Conservation (phyloP, 2,888 invertebrate species). For the Agriopis marginaria region DNA sequence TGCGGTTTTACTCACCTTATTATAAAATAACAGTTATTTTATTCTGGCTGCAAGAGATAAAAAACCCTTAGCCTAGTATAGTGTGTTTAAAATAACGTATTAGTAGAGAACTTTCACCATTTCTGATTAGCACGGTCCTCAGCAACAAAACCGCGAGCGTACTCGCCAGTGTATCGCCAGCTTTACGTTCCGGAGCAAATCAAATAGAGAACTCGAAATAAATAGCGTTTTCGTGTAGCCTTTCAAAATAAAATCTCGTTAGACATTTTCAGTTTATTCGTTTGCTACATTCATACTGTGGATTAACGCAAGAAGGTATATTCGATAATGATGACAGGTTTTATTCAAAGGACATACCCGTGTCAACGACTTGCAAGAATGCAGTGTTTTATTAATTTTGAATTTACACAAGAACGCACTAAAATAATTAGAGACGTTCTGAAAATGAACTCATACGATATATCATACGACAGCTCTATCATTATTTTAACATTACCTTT, state of each 20-base stretch:
- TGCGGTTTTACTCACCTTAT: no score
- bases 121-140: no score
- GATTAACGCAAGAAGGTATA: slow-evolving; percentile 52
- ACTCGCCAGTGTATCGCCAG: slow-evolving; percentile 3
- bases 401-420: not conserved
- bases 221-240: slow-evolving; percentile 66
- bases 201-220: slow-evolving; percentile 68
- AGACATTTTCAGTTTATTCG: slow-evolving; percentile 64
- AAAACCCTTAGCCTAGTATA: no score
- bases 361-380: slow-evolving; percentile 6
- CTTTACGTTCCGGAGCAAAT: slow-evolving; percentile 57
- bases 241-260: slow-evolving; percentile 69
- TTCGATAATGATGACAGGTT: slow-evolving; percentile 45
- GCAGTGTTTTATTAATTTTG: slow-evolving; percentile 1
- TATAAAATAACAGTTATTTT: no score
- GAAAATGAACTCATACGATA: not conserved
- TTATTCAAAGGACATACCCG: slow-evolving; percentile 26
- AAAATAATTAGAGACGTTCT: not conserved
- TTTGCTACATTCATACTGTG: slow-evolving; percentile 51
- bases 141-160: not conserved
- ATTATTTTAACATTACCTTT: slow-evolving; percentile 1
- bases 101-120: no score
- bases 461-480: not conserved
- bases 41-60: no score
- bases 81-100: no score